Percentiles rank a stretch among this genome's conserved stretches.
Evolutionary conservation across 2,797 vertebrate genomes (phyloP).

Genomic region (Mormyrops attenuatus): DNA sequence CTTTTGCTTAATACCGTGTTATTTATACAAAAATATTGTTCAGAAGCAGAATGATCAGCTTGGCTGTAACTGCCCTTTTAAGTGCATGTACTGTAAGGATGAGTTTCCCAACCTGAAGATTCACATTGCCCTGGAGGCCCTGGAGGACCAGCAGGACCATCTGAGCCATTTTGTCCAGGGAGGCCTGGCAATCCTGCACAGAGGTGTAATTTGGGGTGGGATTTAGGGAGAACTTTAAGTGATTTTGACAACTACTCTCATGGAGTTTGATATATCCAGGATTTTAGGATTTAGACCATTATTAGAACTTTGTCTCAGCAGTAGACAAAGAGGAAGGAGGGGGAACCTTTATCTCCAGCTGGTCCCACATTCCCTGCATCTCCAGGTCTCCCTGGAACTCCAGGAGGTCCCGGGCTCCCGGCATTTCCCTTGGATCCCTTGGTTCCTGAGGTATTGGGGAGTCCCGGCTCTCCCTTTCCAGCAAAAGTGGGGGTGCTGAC

Average conservation of each 20-base stretch:
- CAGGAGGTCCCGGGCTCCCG: not conserved
- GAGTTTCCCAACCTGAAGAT: not conserved
- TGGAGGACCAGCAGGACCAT: not conserved
- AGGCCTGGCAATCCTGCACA: not conserved
- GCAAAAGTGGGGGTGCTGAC: not conserved
- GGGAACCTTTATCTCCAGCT: slow-evolving; percentile 4
- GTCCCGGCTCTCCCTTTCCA: not conserved
- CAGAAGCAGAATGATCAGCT: not conserved
- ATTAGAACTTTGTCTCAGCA: not conserved
- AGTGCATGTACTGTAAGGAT: not conserved
- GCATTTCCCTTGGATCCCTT: not conserved
- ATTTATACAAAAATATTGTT: not conserved
- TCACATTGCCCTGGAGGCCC: not conserved
- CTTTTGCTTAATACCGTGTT: not conserved
- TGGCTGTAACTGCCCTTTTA: not conserved
- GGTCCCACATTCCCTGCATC: not conserved
- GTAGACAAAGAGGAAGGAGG: not conserved
- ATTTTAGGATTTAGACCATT: not conserved
- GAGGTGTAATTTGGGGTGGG: not conserved
- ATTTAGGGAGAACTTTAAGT: not conserved
- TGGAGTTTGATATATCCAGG: not conserved
- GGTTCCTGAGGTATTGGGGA: not conserved
- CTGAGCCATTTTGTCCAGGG: not conserved
- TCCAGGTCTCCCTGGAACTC: not conserved
- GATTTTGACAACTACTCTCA: not conserved